A percentile compares a stretch with the other conserved stretches of the same genome.
phyloP scores from a whole-genome alignment of 2,113 vertebrate genomes.

The Hyperoodon ampullatus region DNA sequence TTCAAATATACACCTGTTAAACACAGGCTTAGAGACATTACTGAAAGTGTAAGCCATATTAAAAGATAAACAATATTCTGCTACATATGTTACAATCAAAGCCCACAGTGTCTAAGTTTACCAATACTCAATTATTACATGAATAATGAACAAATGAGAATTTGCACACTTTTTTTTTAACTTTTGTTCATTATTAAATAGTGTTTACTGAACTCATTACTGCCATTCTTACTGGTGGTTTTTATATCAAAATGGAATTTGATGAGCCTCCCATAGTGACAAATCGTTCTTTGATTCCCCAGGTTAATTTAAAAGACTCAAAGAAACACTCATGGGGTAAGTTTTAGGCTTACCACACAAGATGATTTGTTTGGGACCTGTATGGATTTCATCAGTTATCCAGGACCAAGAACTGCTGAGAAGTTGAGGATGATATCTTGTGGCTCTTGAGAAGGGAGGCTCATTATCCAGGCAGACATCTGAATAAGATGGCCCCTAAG shows the following conservation, averaged over 20 bases:
- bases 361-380: not conserved
- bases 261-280: not conserved
- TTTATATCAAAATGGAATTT: not conserved
- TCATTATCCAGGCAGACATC: not conserved
- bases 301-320: not conserved
- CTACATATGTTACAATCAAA: not conserved
- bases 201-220: not conserved
- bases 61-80: not conserved
- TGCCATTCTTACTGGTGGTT: not conserved
- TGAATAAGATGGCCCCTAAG: not conserved
- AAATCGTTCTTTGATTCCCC: not conserved
- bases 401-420: not conserved
- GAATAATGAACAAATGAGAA: not conserved
- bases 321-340: not conserved
- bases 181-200: not conserved
- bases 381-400: not conserved
- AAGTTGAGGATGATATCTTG: not conserved
- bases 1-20: not conserved
- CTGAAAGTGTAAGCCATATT: not conserved
- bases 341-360: not conserved
- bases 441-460: not conserved
- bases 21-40: not conserved
- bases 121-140: not conserved
- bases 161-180: not conserved
- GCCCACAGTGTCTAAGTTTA: not conserved